Conservation (phyloP, 2,888 invertebrate genomes). For the Encarsia formosa region DNA sequence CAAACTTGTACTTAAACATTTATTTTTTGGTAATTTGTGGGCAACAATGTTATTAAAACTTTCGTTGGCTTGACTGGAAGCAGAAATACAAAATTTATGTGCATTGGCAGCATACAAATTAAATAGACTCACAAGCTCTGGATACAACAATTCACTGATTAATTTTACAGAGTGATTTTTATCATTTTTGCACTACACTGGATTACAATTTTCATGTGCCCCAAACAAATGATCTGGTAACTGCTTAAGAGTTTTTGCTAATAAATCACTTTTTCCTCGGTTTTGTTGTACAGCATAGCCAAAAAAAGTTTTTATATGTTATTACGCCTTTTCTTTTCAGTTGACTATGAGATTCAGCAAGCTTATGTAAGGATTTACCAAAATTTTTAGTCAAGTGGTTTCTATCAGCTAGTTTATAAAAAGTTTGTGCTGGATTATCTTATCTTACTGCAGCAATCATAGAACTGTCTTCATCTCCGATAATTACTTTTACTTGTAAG, state of each 20-base stretch:
- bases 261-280: slow-evolving; percentile 1
- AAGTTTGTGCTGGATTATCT: neutral
- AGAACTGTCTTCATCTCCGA: slow-evolving; percentile 11
- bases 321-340: slow-evolving; percentile 25
- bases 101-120: slow-evolving; percentile 9
- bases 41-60: slow-evolving; percentile 28
- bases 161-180: too few species aligned
- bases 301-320: slow-evolving; percentile 31
- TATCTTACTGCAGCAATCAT: slow-evolving; percentile 7
- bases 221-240: slow-evolving; percentile 29
- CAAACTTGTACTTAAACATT: slow-evolving; percentile 20
- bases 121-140: neutral
- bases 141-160: too few species aligned
- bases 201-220: slow-evolving; percentile 28
- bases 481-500: slow-evolving; percentile 4
- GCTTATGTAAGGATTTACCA: slow-evolving; percentile 25
- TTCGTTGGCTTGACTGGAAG: slow-evolving; percentile 13
- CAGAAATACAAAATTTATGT: slow-evolving; percentile 6
- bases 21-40: slow-evolving; percentile 29
- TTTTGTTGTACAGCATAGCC: slow-evolving; percentile 28
- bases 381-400: slow-evolving; percentile 31
- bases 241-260: slow-evolving; percentile 21
- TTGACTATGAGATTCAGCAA: slow-evolving; percentile 22
- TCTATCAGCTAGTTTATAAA: slow-evolving; percentile 23
- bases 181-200: slow-evolving; percentile 27